phyloP scores from a whole-genome alignment of 2,113 vertebrate species.

The Sinocyclocheilus grahami region DNA sequence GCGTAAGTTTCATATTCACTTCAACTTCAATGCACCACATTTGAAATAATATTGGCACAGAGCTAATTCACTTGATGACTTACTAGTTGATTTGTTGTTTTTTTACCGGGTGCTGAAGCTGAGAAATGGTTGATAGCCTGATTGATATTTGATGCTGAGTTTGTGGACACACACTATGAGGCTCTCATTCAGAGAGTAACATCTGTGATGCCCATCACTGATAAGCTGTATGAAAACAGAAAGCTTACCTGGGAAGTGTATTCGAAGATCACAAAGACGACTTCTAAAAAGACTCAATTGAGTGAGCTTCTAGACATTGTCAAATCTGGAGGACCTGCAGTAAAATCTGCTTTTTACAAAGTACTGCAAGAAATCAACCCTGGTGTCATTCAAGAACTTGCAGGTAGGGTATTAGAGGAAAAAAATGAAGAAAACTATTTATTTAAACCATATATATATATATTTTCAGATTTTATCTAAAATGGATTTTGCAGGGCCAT shows the following conservation, averaged over 20 bases:
- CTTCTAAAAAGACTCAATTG: not conserved
- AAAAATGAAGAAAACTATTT: not conserved
- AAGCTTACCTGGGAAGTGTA: not conserved
- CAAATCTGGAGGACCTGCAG: not conserved
- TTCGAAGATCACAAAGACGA: not conserved
- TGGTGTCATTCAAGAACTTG: conserved; percentile 9
- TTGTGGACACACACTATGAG: not conserved
- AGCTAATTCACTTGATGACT: not conserved
- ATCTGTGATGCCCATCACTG: conserved; percentile 5
- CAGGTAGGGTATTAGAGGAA: not conserved
- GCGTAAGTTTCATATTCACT: not conserved
- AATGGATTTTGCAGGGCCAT: not conserved
- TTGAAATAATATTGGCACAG: not conserved
- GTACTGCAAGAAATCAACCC: not conserved
- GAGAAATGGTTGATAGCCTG: not conserved
- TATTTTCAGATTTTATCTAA: not conserved
- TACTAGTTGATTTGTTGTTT: not conserved
- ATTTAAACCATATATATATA: not conserved
- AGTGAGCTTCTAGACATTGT: not conserved
- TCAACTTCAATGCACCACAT: not conserved
- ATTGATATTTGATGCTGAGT: not conserved
- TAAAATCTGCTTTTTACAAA: not conserved
- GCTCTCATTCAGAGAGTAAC: not conserved
- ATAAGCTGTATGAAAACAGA: not conserved
- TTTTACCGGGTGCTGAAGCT: not conserved